These are phyloP conservation scores for Meiosimyza decipiens DNA, from an alignment of 2,888 invertebrate species.

Conservation along the genomic window DNA sequence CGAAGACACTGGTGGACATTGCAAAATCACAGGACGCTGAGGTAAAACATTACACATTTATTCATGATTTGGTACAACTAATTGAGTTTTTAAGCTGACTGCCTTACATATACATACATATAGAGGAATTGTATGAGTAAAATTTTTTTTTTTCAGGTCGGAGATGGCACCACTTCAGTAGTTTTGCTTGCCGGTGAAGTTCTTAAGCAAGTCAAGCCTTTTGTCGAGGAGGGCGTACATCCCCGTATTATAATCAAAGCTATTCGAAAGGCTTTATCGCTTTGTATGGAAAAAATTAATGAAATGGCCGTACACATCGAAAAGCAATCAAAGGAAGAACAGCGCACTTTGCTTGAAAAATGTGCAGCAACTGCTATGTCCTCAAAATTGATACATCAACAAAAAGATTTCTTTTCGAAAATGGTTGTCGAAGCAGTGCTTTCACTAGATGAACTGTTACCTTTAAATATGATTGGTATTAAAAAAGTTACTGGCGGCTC, in stretches of 20 bases:
- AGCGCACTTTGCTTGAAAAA: conserved; percentile 74
- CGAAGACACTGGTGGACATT: conserved; percentile 97
- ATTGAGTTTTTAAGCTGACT: background rate
- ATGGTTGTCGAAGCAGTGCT: conserved; percentile 99
- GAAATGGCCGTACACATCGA: conserved; percentile 85
- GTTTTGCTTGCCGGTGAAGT: conserved; percentile 96
- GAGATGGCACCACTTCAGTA: conserved; percentile 98
- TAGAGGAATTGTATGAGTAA: background rate
- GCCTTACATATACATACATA: background rate
- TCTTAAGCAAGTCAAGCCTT: conserved; percentile 92
- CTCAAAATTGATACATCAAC: conserved; percentile 95
- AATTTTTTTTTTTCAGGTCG: conserved; percentile 74
- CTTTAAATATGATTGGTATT: conserved; percentile 98
- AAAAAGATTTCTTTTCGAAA: conserved; percentile 94
- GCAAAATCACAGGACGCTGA: conserved; percentile 99
- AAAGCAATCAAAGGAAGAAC: conserved; percentile 70
- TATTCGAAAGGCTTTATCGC: conserved; percentile 82
- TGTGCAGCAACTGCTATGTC: conserved; percentile 98
- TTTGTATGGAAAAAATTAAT: conserved; percentile 85
- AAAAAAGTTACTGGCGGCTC: conserved; percentile 92
- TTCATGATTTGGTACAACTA: background rate
- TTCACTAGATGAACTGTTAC: conserved; percentile 87
- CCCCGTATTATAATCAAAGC: conserved; percentile 93
- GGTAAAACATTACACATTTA: conserved; percentile 68
- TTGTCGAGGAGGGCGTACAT: conserved; percentile 95